A percentile compares a stretch with the other conserved stretches of the same genome.
Evolutionary conservation across 2,888 invertebrate genomes (phyloP).

Genomic region (Charanyca ferruginea): DNA sequence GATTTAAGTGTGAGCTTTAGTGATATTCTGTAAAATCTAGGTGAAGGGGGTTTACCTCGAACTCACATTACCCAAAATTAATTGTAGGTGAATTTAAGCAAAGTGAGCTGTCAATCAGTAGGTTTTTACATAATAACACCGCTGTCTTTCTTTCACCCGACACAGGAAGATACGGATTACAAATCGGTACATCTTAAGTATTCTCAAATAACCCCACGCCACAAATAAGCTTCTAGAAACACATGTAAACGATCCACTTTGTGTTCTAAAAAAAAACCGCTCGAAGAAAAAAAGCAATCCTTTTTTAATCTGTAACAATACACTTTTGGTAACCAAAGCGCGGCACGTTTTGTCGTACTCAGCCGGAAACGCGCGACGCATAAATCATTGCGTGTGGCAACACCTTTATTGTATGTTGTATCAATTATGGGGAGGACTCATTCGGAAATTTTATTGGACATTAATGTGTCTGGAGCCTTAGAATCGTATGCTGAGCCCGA

Average conservation of each 20-base stretch:
- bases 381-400: constrained; percentile 65
- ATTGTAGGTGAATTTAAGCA: too few species aligned
- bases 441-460: constrained; percentile 60
- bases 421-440: constrained; percentile 61
- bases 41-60: too few species aligned
- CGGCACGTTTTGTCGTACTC: constrained; percentile 56
- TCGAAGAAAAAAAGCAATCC: constrained; percentile 23
- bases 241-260: constrained; percentile 42
- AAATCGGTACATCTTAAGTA: constrained; percentile 18
- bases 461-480: constrained; percentile 55
- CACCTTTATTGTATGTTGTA: constrained; percentile 62
- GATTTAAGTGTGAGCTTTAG: too few species aligned
- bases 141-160: background rate
- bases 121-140: too few species aligned
- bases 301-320: constrained; percentile 61
- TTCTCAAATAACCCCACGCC: constrained; percentile 19
- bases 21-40: too few species aligned
- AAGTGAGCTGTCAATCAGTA: too few species aligned
- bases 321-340: constrained; percentile 40
- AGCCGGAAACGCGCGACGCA: constrained; percentile 59
- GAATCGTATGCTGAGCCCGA: constrained; percentile 13
- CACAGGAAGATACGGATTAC: constrained; percentile 8
- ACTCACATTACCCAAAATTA: too few species aligned
- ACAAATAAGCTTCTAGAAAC: constrained; percentile 28
- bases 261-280: constrained; percentile 19